These are phyloP conservation scores for Halcyon senegalensis DNA, from an alignment of 2,113 vertebrate genomes.

Conservation along the genomic window DNA sequence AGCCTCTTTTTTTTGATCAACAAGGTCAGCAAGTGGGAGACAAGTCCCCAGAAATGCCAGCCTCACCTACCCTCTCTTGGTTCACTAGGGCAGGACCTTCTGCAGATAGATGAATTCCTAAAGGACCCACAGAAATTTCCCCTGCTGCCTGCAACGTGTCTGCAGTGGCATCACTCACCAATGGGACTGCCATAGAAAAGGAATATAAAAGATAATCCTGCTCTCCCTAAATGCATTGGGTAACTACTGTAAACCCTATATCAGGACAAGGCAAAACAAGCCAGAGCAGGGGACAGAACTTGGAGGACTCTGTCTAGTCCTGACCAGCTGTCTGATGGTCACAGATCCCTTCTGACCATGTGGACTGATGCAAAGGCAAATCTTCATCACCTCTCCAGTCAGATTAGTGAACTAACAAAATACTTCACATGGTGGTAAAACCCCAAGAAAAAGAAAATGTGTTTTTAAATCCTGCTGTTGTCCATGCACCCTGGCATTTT, in stretches of 20 bases:
- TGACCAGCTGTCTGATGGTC: not conserved
- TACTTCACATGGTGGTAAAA: not conserved
- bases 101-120: not conserved
- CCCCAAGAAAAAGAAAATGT: accelerated
- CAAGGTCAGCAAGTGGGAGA: not conserved
- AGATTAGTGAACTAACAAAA: not conserved
- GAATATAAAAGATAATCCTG: not conserved
- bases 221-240: not conserved
- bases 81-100: not conserved
- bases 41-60: not conserved
- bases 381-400: not conserved
- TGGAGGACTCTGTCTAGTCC: not conserved
- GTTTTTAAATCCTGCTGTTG: not conserved
- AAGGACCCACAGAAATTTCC: not conserved
- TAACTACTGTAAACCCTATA: not conserved
- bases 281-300: not conserved
- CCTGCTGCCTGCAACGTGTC: accelerated
- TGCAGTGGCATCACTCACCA: not conserved
- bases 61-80: not conserved
- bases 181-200: accelerated
- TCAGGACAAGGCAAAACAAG: not conserved
- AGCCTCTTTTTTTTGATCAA: not conserved
- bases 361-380: not conserved
- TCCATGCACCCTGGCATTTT: not conserved
- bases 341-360: not conserved